These are phyloP conservation scores for Manduca sexta DNA, from an alignment of 1,140 invertebrate genomes.

Conservation along the genomic window DNA sequence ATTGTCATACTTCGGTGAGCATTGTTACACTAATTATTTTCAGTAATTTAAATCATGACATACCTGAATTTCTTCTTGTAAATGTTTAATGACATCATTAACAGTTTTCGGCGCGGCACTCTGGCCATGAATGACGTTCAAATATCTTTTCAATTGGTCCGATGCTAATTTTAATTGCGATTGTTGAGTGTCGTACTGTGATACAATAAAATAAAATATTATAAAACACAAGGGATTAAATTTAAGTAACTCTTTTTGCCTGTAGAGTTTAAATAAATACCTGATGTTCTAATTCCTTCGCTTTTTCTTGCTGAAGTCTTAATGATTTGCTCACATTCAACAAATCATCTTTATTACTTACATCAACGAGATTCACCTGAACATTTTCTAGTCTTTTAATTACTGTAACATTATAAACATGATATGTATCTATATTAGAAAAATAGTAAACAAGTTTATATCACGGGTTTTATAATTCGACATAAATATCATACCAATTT, in stretches of 20 bases:
- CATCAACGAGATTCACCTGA: constrained; percentile 64
- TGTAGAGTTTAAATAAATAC: constrained; percentile 44
- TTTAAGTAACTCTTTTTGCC: too few relatives aligned
- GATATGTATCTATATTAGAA: too few relatives aligned
- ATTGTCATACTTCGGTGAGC: too few relatives aligned
- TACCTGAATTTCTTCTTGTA: constrained; percentile 85
- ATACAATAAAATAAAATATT: constrained; percentile 12
- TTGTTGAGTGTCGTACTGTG: constrained; percentile 62
- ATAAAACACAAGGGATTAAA: neutral
- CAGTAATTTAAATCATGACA: too few relatives aligned
- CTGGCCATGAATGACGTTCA: constrained; percentile 67
- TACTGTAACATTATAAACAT: constrained; percentile 53
- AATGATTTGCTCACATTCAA: constrained; percentile 72
- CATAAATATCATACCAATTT: too few relatives aligned
- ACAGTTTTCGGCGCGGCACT: constrained; percentile 70
- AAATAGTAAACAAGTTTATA: too few relatives aligned
- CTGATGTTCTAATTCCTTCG: constrained; percentile 80
- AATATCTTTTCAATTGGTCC: constrained; percentile 64
- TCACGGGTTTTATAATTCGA: too few relatives aligned
- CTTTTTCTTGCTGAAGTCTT: constrained; percentile 81
- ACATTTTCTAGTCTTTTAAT: constrained; percentile 84
- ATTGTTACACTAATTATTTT: too few relatives aligned
- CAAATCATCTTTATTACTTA: constrained; percentile 63
- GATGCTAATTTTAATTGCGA: constrained; percentile 58
- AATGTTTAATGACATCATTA: constrained; percentile 76